These are phyloP conservation scores for Bugula neritina DNA, from an alignment of 2,888 invertebrate genomes.

Conservation along the genomic window DNA sequence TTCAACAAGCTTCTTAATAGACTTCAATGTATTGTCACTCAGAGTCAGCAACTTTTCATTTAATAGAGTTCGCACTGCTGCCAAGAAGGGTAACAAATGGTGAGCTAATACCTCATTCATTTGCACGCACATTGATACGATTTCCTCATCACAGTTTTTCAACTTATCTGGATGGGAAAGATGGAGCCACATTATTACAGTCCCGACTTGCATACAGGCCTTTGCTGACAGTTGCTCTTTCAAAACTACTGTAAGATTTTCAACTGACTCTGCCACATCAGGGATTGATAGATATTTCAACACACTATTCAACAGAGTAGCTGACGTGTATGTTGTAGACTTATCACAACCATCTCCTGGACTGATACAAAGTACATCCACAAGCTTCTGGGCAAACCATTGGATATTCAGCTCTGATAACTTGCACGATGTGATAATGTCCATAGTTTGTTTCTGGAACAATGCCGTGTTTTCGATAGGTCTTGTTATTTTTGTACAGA, in stretches of 20 bases:
- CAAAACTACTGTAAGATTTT: background rate
- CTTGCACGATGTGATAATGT: slow-evolving; percentile 2
- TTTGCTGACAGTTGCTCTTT: background rate
- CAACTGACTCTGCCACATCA: background rate
- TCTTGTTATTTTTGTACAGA: background rate
- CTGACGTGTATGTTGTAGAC: background rate
- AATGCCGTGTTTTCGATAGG: background rate
- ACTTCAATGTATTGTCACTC: background rate
- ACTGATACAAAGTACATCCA: background rate
- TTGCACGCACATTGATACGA: background rate
- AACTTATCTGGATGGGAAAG: background rate
- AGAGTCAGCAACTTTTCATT: background rate
- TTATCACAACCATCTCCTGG: background rate
- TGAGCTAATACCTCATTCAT: background rate
- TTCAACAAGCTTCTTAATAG: background rate
- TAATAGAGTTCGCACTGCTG: background rate
- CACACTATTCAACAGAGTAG: background rate
- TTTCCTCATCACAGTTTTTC: background rate
- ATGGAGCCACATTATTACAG: background rate
- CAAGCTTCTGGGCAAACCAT: background rate
- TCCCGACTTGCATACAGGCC: background rate
- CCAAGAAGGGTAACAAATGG: background rate
- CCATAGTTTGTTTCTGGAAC: background rate
- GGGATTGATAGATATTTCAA: background rate
- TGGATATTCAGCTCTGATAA: background rate